Base-by-base conservation (phyloP, 2,888 invertebrate genomes). In the Coecobrya sp. region DNA sequence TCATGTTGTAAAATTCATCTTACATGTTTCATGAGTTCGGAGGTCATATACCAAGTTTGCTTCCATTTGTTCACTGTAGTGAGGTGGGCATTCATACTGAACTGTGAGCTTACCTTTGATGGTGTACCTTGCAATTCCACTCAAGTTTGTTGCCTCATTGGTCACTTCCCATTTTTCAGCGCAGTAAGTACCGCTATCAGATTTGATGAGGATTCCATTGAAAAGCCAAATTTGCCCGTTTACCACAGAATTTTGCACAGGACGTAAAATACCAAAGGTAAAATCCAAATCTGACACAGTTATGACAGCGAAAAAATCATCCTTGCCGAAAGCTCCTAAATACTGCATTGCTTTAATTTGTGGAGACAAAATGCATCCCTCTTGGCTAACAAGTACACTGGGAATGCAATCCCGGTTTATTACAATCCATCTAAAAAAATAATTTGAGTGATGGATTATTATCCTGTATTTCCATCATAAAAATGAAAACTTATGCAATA, bases 381-480 rank as follows among this genome's bases (percentile, higher is more conserved):
- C 55, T 0, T 84, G 13, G 52, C 91, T 86, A 0, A 91, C 59
- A 3, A 89, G 42, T 8, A 88, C 30, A 10, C 59, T 89, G 0
- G 93, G 81, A 16, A 16, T 4, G 25, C 93, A 93, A 55, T 91
- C 79, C 30, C 81, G 73, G 19, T 84, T 89, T 49, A 93, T 45
- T 22, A 91, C 65, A 2, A 89, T 36, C 93, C 93, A 93, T 62
- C 93, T 93, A 76, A 62, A 70, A 88, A 76, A 22, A 45, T n/a
- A n/a, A n/a, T 25, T 36, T 85, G 36, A 49, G 27, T 65, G 25
- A 19, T 22, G 13, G 22, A n/a, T n/a, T 19, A 49, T n/a, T 49
- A 79, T 49, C 16, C 10, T n/a, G n/a, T n/a, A n/a, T n/a, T n/a
- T n/a, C n/a, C n/a, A n/a, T n/a, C n/a, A n/a, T n/a, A n/a, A n/a